These are phyloP conservation scores for Drosophila pullipes DNA, from an alignment of 2,888 invertebrate genomes.

Conservation along the genomic window DNA sequence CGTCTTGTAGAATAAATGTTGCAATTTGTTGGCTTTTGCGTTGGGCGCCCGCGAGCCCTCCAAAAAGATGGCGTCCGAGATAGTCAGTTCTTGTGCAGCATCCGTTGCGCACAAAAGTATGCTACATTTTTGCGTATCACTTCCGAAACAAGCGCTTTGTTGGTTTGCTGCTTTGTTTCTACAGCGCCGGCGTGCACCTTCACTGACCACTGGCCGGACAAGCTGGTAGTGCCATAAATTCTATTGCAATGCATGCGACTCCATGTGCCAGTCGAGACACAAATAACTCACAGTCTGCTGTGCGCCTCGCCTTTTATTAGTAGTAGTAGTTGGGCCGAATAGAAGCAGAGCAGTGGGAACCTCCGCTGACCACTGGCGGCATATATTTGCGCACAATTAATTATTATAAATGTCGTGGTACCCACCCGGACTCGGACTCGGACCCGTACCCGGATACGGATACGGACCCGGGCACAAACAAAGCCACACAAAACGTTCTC, in stretches of 20 bases:
- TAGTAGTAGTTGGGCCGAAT: not conserved
- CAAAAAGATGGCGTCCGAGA: constrained; percentile 57
- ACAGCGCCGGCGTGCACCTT: constrained; percentile 71
- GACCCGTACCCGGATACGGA: constrained; percentile 35
- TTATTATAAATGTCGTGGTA: constrained; percentile 84
- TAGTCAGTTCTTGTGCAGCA: constrained; percentile 35
- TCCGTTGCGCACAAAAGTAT: constrained; percentile 63
- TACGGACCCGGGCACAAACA: constrained; percentile 42
- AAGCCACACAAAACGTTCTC: constrained; percentile 57
- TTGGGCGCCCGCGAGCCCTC: constrained; percentile 47
- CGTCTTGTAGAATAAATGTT: constrained; percentile 85
- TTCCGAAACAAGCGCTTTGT: constrained; percentile 23
- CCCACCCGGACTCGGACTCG: constrained; percentile 45
- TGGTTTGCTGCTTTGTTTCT: constrained; percentile 15
- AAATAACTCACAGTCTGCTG: constrained; percentile 76
- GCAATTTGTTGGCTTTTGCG: constrained; percentile 83
- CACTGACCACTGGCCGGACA: constrained; percentile 18
- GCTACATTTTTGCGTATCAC: constrained; percentile 54
- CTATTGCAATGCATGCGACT: constrained; percentile 62
- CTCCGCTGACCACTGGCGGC: constrained; percentile 76
- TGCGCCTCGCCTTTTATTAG: constrained; percentile 67
- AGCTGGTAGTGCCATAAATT: constrained; percentile 63
- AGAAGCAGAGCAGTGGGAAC: not conserved
- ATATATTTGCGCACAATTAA: constrained; percentile 84
- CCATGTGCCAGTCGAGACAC: constrained; percentile 62